phyloP scores from a whole-genome alignment of 2,797 vertebrate genomes.

The Siniperca undulata region DNA sequence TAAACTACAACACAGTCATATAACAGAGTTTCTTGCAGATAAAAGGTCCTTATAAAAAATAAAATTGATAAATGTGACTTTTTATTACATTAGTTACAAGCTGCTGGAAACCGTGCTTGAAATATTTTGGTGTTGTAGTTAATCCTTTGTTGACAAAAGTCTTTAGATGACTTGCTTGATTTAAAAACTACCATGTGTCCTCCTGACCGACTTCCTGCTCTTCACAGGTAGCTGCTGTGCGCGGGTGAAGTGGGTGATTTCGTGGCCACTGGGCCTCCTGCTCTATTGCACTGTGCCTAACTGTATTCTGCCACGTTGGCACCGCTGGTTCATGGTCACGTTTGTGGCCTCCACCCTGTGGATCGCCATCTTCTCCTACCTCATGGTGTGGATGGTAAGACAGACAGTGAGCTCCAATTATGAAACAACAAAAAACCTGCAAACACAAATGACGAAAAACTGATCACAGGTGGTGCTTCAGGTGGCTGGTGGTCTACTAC shows the following conservation, averaged over 20 bases:
- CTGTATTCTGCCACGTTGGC: slow-evolving; percentile 86
- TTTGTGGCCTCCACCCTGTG: slow-evolving; percentile 87
- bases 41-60: not conserved
- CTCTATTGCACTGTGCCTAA: slow-evolving; percentile 88
- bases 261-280: slow-evolving; percentile 86
- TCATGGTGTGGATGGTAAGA: slow-evolving; percentile 91
- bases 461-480: not conserved
- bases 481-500: not conserved
- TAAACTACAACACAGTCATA: not conserved
- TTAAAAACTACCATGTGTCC: not conserved
- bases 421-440: not conserved
- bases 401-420: not conserved
- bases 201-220: not conserved
- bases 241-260: slow-evolving; percentile 84
- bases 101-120: not conserved
- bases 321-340: slow-evolving; percentile 89
- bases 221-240: slow-evolving; percentile 76
- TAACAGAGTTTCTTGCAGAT: not conserved
- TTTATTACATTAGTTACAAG: not conserved
- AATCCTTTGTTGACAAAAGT: not conserved
- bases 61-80: not conserved
- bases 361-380: slow-evolving; percentile 89
- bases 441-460: not conserved
- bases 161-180: not conserved
- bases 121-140: not conserved